Evolutionary conservation across 92 coral and sea anemone genomes (phyloP), one percentile per base, ranked within the genome.

Genomic region (Epizoanthus ramosus): DNA sequence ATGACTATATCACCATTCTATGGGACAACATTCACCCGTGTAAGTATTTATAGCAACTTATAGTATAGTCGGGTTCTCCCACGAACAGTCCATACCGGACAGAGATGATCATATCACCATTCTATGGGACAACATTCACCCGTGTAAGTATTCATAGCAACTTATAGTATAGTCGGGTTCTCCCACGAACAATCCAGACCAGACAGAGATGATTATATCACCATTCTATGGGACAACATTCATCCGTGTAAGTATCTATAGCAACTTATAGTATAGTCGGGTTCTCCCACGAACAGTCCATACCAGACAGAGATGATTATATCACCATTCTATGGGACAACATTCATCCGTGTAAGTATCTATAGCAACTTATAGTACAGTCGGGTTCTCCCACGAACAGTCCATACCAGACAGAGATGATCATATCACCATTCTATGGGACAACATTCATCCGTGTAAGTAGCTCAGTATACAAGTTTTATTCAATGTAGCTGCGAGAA

Each of bases 131-230:
- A 28, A 10, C 5, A 28, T 66, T 28, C 43, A 66, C n/a, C 71
- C 71, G 6, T 21, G 71, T n/a, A n/a, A n/a, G n/a, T n/a, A n/a
- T n/a, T n/a, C n/a, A n/a, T n/a, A n/a, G n/a, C n/a, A n/a, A n/a
- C n/a, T n/a, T n/a, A n/a, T n/a, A n/a, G n/a, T n/a, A n/a, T n/a
- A n/a, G n/a, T n/a, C n/a, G n/a, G n/a, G n/a, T n/a, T n/a, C n/a
- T n/a, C n/a, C 57, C 75, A 71, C 33, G 75, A 71, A 25, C 75
- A 71, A 5, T 33, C 75, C 57, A 71, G 75, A n/a, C 75, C 75
- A 2, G 75, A 71, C 3, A 43, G 75, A 47, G 75, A 71, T 45
- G 75, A 71, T 56, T 71, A 41, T 21, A 9, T 71, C 17, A 71
- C 58, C 16, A 71, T 71, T 19, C 28, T 41, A 6, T 66, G 31